Evolutionary conservation across 1,140 invertebrate genomes (phyloP), one percentile per base, ranked within the genome.

Genomic region (Brachionus koreanus): DNA sequence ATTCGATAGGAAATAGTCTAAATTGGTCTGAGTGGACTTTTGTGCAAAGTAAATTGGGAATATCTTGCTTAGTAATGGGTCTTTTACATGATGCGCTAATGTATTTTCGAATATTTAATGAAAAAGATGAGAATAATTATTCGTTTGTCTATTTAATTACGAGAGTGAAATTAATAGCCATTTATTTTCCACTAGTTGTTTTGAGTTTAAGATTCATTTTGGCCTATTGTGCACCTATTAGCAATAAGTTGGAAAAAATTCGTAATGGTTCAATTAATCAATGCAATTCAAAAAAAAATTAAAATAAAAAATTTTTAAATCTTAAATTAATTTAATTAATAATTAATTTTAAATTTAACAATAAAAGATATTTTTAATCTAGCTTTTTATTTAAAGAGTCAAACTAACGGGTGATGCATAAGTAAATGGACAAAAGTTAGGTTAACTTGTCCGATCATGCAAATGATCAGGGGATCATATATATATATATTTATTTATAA

Each of bases 11-110:
- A 0, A 84, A 85, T 19, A 75, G 83, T 9, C 61, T 87, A 12
- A 87, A 87, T 82, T 87, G 86, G 86, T 79, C 85, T 7, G 86
- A 87, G 46, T 87, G 87, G 87, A 81, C 84, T 16, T 86, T 85
- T 63, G 77, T 86, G 23, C 87, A 87, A 69, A 86, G 86, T 6
- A 84, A 84, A 19, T 69, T 87, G 9, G 86, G 87, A 29, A 85
- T 86, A 65, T 63, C 84, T 9, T 83, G 84, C 16, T 84, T 87
- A 37, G 76, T 84, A 13, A 46, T 87, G 9, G 84, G 85, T 3
- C 74, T 85, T 12, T 69, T 82, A 37, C 87, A 87, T 74, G 86
- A 86, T 6, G 61, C 84, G 0, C 76, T 86, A 10, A 86, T 86
- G 85, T 85, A 85, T 9, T 82, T 84, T 2, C 85, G 76, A 3